phyloP scores from a whole-genome alignment of 2,797 vertebrate species.

The Coreius guichenoti region DNA sequence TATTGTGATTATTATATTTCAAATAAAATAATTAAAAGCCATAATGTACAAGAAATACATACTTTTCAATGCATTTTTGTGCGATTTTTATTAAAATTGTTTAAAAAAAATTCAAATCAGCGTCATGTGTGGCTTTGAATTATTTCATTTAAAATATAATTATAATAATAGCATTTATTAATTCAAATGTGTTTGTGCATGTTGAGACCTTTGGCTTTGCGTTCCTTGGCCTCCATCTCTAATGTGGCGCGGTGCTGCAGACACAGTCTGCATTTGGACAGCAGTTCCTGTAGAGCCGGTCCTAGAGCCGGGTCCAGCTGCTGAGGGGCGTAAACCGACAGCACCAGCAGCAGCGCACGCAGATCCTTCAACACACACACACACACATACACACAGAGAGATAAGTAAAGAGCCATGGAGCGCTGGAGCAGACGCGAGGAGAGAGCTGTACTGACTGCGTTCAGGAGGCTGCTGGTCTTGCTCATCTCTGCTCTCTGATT shows the following conservation, averaged over 20 bases:
- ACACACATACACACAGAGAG: not conserved
- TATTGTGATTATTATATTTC: no score
- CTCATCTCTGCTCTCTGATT: conserved; percentile 90
- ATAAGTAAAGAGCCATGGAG: not conserved
- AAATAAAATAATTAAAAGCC: not conserved
- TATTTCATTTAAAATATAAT: not conserved
- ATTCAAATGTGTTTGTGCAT: not conserved
- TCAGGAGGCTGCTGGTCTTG: conserved; percentile 93
- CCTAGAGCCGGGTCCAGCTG: conserved; percentile 89
- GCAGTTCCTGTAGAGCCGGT: conserved; percentile 93
- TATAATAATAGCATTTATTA: no score
- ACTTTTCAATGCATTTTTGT: not conserved
- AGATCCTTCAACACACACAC: conserved; percentile 82
- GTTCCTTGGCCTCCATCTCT: conserved; percentile 93
- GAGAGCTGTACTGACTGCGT: conserved; percentile 82
- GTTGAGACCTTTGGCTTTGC: conserved; percentile 89
- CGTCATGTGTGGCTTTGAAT: not conserved
- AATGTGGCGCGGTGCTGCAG: conserved; percentile 89
- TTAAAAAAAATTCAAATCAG: not conserved
- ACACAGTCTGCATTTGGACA: conserved; percentile 88
- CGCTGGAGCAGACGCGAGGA: no score
- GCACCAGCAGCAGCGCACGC: conserved; percentile 89
- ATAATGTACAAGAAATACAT: no score
- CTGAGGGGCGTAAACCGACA: conserved; percentile 92
- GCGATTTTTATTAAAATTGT: not conserved